Base-by-base conservation (phyloP, 2,797 vertebrate genomes). In the Craterocephalus amniculus region DNA sequence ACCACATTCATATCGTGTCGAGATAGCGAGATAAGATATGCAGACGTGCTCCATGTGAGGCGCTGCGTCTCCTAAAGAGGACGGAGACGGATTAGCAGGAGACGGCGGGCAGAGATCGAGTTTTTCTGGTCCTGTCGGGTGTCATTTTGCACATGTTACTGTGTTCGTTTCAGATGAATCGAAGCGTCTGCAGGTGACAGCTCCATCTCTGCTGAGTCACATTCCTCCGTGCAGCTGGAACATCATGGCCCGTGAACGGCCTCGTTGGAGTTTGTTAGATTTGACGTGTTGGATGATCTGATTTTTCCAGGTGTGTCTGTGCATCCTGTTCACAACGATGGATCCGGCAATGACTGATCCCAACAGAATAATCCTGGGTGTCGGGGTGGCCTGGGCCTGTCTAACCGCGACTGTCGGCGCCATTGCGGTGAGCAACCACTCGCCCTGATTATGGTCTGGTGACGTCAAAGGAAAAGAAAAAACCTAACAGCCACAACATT, bases 291-390 rank as follows among this genome's bases (percentile, higher is more conserved):
- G 24, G 4, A 22, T 29, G 6, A 32, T 36, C 11, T 52, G 9
- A 11, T 38, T 77, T 84, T 62, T 83, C 56, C 92, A 96, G 96
- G 75, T 96, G 78, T 96, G 94, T 70, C 85, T 97, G 43, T 96
- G 94, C 11, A 90, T 95, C 82, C 91, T 97, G 81, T 91, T 95
- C 60, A 88, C 94, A 29, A 93, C 90, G 0, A 80, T 89, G 0
- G 93, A 91, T 35, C 73, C 89, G 0, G 78, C 76, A 67, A 80
- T 93, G n/a, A 87, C 88, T 0, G 52, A 87, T 7, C 6, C 62
- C 6, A 92, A 94, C 79, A 90, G 52, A 52, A 78, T 95, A 78
- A 88, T 96, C 85, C 91, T 95, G 36, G 91, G 77, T 1, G 69
- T 92, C 0, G 96, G 95, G 0, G 59, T 95, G 4, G 40, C 85